Evolutionary conservation across 1,140 invertebrate genomes (phyloP), one percentile per base, ranked within the genome.

Genomic region (Eumaeus atala): DNA sequence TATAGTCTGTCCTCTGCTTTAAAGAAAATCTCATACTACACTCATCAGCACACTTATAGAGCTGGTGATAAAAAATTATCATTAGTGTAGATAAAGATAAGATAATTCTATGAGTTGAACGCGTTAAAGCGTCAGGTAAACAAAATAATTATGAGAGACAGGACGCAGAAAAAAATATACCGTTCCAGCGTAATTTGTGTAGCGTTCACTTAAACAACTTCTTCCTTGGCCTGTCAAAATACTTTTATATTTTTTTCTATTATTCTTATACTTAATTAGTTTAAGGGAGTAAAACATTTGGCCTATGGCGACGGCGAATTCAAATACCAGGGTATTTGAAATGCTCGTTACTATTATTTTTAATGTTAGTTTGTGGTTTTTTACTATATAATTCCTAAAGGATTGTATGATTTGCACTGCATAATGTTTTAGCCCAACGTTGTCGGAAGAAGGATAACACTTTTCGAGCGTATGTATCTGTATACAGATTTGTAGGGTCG

Each of bases 171-270:
- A 44, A 44, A 16, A 44, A 44, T 44, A 16, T 44, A 28, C 21
- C 40, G 16, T 44, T 16, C 14, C 40, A 16, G 17, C 40, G 14
- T 44, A 44, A 44, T 44, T 44, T 44, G 16, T 44, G 40, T 44
- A 44, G 14, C 17, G 12, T 44, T 44, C 40, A 44, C 16, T 44
- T 44, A 44, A 44, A 44, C 17, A 44, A 44, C 40, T 44, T 44
- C 16, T 16, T 16, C 40, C 9, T 12, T 9, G 9, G 40, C 12
- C 14, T 14, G 17, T 14, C 9, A 17, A 44, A 44, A 44, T 44
- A 44, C 40, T 1, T 44, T 44, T 44, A 17, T 44, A 44, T 8
- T 40, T 40, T 40, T 40, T 40, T n/a, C n/a, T 12, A 14, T 17
- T 44, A 16, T 44, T 16, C n/a, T 44, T 44, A 16, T 44, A 44